Percentiles rank a stretch among this genome's conserved stretches.
Conservation (phyloP, 2,888 invertebrate species). For the Caenorhabditis doughertyi region DNA sequence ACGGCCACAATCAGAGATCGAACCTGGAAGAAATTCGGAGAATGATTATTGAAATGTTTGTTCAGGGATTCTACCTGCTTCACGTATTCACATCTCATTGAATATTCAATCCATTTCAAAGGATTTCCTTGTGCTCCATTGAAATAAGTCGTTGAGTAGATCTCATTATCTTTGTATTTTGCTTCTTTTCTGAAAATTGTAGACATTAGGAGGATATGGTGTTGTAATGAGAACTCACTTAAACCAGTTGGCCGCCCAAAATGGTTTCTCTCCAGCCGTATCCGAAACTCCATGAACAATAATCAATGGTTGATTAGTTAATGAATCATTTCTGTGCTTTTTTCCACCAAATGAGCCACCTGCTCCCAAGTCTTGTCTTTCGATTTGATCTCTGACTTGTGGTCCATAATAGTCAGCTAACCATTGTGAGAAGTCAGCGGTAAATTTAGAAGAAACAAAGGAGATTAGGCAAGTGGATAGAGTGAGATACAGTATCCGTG, state of each 20-base stretch:
- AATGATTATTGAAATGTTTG: slow-evolving; percentile 9
- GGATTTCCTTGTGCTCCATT: slow-evolving; percentile 82
- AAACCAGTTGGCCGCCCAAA: slow-evolving; percentile 75
- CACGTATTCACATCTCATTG: slow-evolving; percentile 81
- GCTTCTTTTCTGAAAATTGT: slow-evolving; percentile 68
- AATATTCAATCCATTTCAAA: slow-evolving; percentile 81
- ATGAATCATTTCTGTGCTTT: slow-evolving; percentile 63
- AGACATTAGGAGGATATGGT: too few relatives aligned
- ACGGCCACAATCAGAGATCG: slow-evolving; percentile 82
- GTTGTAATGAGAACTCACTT: too few relatives aligned
- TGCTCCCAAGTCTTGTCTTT: slow-evolving; percentile 76
- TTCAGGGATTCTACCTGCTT: slow-evolving; percentile 66
- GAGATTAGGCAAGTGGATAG: slow-evolving; percentile 17
- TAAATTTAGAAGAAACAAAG: slow-evolving; percentile 66
- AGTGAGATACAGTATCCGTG: slow-evolving; percentile 10
- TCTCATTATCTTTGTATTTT: slow-evolving; percentile 76
- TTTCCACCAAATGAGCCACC: slow-evolving; percentile 81
- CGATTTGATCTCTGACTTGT: slow-evolving; percentile 70
- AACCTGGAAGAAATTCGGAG: slow-evolving; percentile 67
- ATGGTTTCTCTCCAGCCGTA: slow-evolving; percentile 79
- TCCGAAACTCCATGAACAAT: slow-evolving; percentile 82
- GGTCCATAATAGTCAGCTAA: slow-evolving; percentile 71
- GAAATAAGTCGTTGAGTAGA: slow-evolving; percentile 82
- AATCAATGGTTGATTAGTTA: slow-evolving; percentile 79
- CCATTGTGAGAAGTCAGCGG: slow-evolving; percentile 72